Base-by-base conservation (phyloP, 1,140 invertebrate genomes). In the Conus betulinus region DNA sequence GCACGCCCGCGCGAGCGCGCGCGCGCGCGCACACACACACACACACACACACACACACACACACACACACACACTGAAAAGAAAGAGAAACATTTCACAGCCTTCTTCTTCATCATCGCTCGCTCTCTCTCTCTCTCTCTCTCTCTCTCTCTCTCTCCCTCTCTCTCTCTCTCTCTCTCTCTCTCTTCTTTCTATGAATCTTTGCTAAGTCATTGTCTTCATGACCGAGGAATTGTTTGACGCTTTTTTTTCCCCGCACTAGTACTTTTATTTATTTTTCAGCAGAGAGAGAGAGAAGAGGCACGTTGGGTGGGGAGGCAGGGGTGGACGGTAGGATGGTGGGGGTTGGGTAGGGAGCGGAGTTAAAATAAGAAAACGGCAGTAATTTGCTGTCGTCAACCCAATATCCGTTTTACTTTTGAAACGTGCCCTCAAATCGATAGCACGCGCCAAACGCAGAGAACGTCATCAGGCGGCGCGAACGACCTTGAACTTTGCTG, bases 391-490 rank as follows among this genome's bases (percentile, higher is more conserved):
- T 20, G 60, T 63, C 17, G 17, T 63, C 60, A 63, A 63, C 60
- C 60, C 60, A 63, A 63, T 63, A 63, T 63, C 60, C 60, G 60
- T 63, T 63, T 63, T 20, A 20, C 60, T 63, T 39, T 63, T 63
- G 60, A 63, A 20, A 11, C 60, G 11, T 63, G 60, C 11, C 60
- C 60, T 63, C 60, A 79, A 51, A 79, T 25, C 76, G 76, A 79
- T 79, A 23, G 3, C 76, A 79, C 76, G 39, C 39, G 76, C 76
- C 76, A 79, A 79, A 79, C 10, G n/a, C 76, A 79, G n/a, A n/a
- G 39, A 23, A 63, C 10, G 60, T 63, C 60, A 63, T 20, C 60
- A 63, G 4, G 60, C 60, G 17, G 60, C 60, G 60, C 1, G 60
- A 63, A 63, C 76, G 39, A 11, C n/a, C 76, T 25, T 79, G 39